phyloP scores from a whole-genome alignment of 2,888 invertebrate genomes.

The Dynastes maya region DNA sequence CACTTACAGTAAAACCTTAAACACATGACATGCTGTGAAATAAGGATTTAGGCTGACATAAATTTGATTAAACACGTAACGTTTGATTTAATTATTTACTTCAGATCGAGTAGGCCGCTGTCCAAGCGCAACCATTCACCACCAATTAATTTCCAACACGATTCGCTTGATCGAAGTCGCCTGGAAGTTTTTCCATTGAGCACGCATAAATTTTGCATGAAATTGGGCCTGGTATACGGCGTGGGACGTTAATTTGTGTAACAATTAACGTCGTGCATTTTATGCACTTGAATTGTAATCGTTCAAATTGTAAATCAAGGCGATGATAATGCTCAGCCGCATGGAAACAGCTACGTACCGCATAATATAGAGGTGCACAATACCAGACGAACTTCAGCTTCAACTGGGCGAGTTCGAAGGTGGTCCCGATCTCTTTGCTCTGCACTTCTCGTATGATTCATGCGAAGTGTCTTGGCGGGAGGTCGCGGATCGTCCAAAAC shows the following conservation, averaged over 20 bases:
- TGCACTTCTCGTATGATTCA: slow-evolving; percentile 53
- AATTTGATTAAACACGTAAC: slow-evolving; percentile 26
- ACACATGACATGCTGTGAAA: too few relatives aligned
- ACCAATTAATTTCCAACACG: slow-evolving; percentile 26
- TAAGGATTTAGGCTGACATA: slow-evolving; percentile 21
- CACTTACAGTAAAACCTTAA: not conserved
- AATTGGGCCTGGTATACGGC: not conserved
- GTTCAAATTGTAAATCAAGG: slow-evolving; percentile 35
- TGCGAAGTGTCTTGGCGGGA: slow-evolving; percentile 52
- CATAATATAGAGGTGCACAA: slow-evolving; percentile 41
- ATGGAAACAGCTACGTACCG: slow-evolving; percentile 44
- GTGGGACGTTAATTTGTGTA: slow-evolving; percentile 36
- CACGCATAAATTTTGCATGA: slow-evolving; percentile 21
- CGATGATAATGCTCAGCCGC: slow-evolving; percentile 39
- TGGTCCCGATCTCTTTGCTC: slow-evolving; percentile 48
- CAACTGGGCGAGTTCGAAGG: slow-evolving; percentile 55
- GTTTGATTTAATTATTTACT: slow-evolving; percentile 24
- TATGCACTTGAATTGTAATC: slow-evolving; percentile 35
- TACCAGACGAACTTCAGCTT: slow-evolving; percentile 52
- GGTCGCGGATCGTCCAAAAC: slow-evolving; percentile 45
- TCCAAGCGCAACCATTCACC: slow-evolving; percentile 1
- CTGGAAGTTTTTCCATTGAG: slow-evolving; percentile 18
- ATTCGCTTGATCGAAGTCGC: slow-evolving; percentile 4
- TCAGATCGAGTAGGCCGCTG: not conserved
- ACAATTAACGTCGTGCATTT: slow-evolving; percentile 43